Evolutionary conservation across 2,888 invertebrate species (phyloP), one percentile per base, ranked within the genome.

Genomic region (Dicycla oo): DNA sequence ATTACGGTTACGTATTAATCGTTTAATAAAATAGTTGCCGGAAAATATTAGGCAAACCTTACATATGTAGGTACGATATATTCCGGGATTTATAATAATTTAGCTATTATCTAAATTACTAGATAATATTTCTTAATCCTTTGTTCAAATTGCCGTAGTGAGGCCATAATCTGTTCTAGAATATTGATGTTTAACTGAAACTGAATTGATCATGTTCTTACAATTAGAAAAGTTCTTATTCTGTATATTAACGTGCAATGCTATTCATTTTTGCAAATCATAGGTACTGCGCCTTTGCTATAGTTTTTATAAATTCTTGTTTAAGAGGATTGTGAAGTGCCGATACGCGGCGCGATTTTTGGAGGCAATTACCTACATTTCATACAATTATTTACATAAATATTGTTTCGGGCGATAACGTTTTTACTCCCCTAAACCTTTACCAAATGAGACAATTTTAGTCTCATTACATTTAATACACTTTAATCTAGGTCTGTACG

Each of bases 161-260:
- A 64, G 63, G 62, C 58, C 74, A 18, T 73, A 56, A 73, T 73
- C 64, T 45, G 53, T 78, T 79, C n/a, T 74, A 76, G 54, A 63
- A 73, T 83, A 74, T 83, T 56, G 68, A 73, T 79, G 64, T 81
- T 65, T 80, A 69, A 76, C 56, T 69, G 38, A 75, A 68, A 65
- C 56, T 54, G 60, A 51, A 71, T 74, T 71, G 61, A 71, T 53
- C 34, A 53, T 51, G 67, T 78, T 75, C 34, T 62, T 61, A 82
- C 40, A 66, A 34, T 69, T 76, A 69, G 30, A 63, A 64, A 70
- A 67, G 18, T 63, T 58, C 68, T 45, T 78, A 72, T 72, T 71
- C 53, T 71, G 53, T 60, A 66, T 78, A 77, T 76, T 54, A 3
- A 30, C 4, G 58, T 69, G 61, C 47, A 68, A 62, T 69, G 34